Evolutionary conservation across 2,888 invertebrate genomes (phyloP).

Genomic region (Cheilosia urbana): DNA sequence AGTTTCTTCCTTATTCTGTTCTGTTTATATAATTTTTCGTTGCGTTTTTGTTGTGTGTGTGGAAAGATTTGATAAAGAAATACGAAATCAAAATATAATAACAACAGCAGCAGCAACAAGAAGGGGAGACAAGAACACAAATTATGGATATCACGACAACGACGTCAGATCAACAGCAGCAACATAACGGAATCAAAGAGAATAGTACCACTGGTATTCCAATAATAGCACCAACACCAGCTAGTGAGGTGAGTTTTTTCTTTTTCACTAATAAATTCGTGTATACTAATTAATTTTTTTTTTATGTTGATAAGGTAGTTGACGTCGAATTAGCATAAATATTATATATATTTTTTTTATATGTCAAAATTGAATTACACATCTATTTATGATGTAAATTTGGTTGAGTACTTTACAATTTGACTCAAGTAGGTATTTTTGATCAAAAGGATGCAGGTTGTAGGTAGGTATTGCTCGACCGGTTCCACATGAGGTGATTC

Average conservation of each 20-base stretch:
- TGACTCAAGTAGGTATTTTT: too few species aligned
- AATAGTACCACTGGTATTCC: conserved; percentile 81
- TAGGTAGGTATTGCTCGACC: too few species aligned
- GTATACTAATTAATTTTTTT: neutral
- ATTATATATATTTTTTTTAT: neutral
- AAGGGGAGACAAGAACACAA: conserved; percentile 65
- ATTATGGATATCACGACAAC: conserved; percentile 76
- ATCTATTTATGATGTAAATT: too few species aligned
- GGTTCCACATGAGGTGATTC: too few species aligned
- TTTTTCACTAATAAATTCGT: neutral
- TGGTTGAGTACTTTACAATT: too few species aligned
- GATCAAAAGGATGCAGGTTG: too few species aligned
- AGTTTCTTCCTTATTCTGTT: conserved; percentile 64
- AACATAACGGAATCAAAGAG: conserved; percentile 82
- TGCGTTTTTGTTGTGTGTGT: conserved; percentile 69
- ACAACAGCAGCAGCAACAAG: conserved; percentile 46
- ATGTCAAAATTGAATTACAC: neutral
- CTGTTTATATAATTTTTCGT: conserved; percentile 63
- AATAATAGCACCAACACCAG: conserved; percentile 78
- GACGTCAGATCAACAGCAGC: conserved; percentile 77
- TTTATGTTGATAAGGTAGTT: neutral
- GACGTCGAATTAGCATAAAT: neutral
- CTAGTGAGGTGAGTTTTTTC: conserved; percentile 65
- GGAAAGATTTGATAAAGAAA: conserved; percentile 66
- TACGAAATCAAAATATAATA: conserved; percentile 65